Percentiles rank a stretch among this genome's conserved stretches.
phyloP scores from a whole-genome alignment of 2,888 invertebrate genomes.

The Pammene aurita region DNA sequence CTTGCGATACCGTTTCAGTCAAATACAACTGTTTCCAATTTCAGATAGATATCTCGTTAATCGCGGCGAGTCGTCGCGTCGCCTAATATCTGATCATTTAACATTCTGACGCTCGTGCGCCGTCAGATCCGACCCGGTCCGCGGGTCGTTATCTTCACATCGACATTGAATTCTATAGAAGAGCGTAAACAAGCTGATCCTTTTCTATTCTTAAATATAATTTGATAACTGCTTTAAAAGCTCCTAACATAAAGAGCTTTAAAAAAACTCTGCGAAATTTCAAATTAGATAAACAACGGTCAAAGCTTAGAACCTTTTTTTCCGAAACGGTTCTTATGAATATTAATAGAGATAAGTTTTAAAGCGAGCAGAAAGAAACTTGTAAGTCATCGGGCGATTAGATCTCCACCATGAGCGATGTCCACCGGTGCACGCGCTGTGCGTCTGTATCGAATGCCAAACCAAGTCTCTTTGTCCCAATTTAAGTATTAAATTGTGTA shows the following conservation, averaged over 20 bases:
- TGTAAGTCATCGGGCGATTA: constrained; percentile 38
- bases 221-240: constrained; percentile 26
- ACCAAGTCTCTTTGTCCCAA: constrained; percentile 1
- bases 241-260: constrained; percentile 14
- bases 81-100: constrained; percentile 42
- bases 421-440: constrained; percentile 29
- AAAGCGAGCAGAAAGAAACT: constrained; percentile 26
- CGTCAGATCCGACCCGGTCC: constrained; percentile 22
- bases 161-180: constrained; percentile 32
- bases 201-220: constrained; percentile 34
- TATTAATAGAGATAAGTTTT: constrained; percentile 39
- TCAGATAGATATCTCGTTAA: constrained; percentile 41
- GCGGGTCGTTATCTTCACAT: constrained; percentile 27
- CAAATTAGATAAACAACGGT: constrained; percentile 24
- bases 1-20: constrained; percentile 34
- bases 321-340: constrained; percentile 31
- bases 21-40: constrained; percentile 41
- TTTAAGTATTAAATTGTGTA: background rate
- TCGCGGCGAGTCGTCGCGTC: constrained; percentile 38
- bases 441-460: constrained; percentile 12
- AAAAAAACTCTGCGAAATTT: constrained; percentile 28
- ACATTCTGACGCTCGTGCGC: constrained; percentile 40
- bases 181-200: constrained; percentile 38
- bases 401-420: constrained; percentile 39
- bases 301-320: constrained; percentile 29